phyloP scores from a whole-genome alignment of 2,888 invertebrate genomes.

The Dione juno region DNA sequence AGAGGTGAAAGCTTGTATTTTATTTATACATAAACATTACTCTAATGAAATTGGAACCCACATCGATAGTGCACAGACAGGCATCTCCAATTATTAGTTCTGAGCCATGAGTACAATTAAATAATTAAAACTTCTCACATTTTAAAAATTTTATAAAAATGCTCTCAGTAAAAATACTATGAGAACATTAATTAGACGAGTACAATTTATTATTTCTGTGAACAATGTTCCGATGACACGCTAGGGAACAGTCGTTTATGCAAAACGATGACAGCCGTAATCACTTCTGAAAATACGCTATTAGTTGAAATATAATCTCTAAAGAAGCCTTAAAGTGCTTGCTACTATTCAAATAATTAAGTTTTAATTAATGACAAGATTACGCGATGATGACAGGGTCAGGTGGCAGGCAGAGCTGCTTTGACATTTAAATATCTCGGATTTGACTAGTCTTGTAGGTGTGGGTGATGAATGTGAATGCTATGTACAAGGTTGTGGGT shows the following conservation, averaged over 20 bases:
- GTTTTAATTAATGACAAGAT: not conserved
- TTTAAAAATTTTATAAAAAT: too few relatives aligned
- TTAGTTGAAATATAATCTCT: slow-evolving; percentile 11
- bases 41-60: too few relatives aligned
- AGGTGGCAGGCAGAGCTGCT: not conserved
- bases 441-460: too few relatives aligned
- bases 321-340: not conserved
- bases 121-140: not conserved
- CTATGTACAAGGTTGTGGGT: too few relatives aligned
- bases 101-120: not conserved
- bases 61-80: too few relatives aligned
- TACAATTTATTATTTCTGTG: slow-evolving; percentile 22
- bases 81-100: too few relatives aligned
- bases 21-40: too few relatives aligned
- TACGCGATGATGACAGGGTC: not conserved
- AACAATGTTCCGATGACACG: slow-evolving; percentile 26
- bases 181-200: slow-evolving; percentile 16
- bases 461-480: too few relatives aligned
- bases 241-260: slow-evolving; percentile 21
- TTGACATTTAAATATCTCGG: not conserved
- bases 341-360: not conserved
- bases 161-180: not conserved
- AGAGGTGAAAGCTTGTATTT: too few relatives aligned
- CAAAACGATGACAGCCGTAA: slow-evolving; percentile 24
- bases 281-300: slow-evolving; percentile 17